phyloP scores from a whole-genome alignment of 2,888 invertebrate species.

The Sphecodes monilicornis region DNA sequence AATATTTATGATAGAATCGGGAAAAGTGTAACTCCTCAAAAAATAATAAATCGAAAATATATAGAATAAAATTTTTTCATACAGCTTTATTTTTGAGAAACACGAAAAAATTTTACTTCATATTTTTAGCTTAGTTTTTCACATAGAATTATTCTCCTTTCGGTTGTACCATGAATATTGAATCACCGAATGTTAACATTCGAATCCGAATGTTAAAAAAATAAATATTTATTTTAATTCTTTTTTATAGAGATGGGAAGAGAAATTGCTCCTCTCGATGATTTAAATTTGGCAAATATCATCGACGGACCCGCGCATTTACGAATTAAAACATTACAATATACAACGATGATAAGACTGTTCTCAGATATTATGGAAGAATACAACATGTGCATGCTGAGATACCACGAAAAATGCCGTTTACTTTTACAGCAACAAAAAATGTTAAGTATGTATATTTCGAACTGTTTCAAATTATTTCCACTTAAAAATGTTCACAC shows the following conservation, averaged over 20 bases:
- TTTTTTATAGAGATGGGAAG: slow-evolving; percentile 77
- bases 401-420: slow-evolving; percentile 86
- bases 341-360: slow-evolving; percentile 84
- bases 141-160: too few species aligned
- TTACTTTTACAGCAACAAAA: slow-evolving; percentile 86
- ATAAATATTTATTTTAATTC: background rate
- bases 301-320: slow-evolving; percentile 75
- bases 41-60: background rate
- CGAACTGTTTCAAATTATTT: slow-evolving; percentile 14
- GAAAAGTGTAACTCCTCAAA: background rate
- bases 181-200: background rate
- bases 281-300: slow-evolving; percentile 69
- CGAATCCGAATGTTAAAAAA: background rate
- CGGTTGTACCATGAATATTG: background rate
- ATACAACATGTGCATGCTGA: slow-evolving; percentile 86
- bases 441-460: slow-evolving; percentile 84
- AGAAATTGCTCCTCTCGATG: slow-evolving; percentile 72
- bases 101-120: background rate
- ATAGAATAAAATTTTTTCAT: background rate
- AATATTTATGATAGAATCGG: background rate
- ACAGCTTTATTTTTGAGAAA: background rate
- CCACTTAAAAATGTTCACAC: slow-evolving; percentile 15
- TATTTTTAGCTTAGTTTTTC: background rate
- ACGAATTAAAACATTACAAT: slow-evolving; percentile 86
- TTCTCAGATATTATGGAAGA: slow-evolving; percentile 85